Evolutionary conservation across 2,113 vertebrate genomes (phyloP).

Genomic region (Neotoma lepida): DNA sequence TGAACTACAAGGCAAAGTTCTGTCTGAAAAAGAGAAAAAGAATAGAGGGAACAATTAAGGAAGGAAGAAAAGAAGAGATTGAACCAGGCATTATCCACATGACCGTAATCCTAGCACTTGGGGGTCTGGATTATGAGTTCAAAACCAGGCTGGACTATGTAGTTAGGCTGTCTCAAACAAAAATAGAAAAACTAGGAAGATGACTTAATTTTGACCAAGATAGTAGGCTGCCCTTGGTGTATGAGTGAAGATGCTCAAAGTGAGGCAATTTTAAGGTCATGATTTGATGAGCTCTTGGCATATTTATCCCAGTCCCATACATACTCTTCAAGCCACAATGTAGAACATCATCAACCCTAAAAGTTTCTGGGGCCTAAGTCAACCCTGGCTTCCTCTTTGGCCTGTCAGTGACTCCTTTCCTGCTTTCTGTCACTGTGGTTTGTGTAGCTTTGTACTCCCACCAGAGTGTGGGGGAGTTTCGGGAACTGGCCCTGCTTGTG

Average conservation of each 20-base stretch:
- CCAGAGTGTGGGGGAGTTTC: not conserved
- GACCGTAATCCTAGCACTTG: not conserved
- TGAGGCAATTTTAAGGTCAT: constrained; percentile 23
- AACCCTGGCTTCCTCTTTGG: not conserved
- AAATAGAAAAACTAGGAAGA: not conserved
- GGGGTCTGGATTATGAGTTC: not conserved
- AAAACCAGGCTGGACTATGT: not conserved
- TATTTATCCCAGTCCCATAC: not conserved
- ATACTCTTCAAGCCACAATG: not conserved
- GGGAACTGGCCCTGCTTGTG: not conserved
- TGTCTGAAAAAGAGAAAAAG: not conserved
- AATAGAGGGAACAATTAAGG: not conserved
- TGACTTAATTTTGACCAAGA: not conserved
- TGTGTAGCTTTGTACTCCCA: not conserved
- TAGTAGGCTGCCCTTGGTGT: not conserved
- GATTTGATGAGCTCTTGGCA: constrained; percentile 6
- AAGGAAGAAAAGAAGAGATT: not conserved
- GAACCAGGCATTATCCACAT: not conserved
- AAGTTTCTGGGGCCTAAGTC: not conserved
- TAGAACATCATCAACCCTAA: not conserved
- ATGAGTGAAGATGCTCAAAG: not conserved
- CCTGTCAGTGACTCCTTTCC: not conserved
- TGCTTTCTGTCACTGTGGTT: not conserved
- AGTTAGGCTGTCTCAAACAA: not conserved
- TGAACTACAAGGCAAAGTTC: not conserved